These are phyloP conservation scores for Notolabrus celidotus DNA, from an alignment of 2,797 vertebrate species.

Conservation along the genomic window DNA sequence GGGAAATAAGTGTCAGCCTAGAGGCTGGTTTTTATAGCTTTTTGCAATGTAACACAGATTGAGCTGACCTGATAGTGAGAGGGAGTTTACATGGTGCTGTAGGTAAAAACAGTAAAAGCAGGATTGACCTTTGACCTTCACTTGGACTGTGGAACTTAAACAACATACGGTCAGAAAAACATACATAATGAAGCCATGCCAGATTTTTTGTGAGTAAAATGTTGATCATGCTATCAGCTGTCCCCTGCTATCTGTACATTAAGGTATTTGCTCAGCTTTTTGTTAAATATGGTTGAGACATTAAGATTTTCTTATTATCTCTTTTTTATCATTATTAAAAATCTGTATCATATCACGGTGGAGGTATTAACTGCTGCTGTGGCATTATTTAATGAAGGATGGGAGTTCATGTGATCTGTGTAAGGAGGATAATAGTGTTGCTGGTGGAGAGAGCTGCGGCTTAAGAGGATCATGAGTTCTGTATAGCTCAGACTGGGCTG, in stretches of 20 bases:
- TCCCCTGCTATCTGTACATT: neutral
- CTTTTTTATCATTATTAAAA: neutral
- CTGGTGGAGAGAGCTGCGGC: conserved; percentile 21
- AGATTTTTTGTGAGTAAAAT: too few relatives aligned
- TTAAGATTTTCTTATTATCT: neutral
- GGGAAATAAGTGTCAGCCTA: too few relatives aligned
- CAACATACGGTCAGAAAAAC: neutral
- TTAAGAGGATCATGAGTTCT: conserved; percentile 65
- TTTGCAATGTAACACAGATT: neutral
- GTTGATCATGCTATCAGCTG: neutral
- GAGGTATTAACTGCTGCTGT: neutral
- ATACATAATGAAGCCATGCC: neutral
- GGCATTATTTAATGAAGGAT: conserved; percentile 11
- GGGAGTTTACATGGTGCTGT: neutral
- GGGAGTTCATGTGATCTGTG: conserved; percentile 29
- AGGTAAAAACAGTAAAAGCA: neutral
- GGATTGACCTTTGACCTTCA: neutral
- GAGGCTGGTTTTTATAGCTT: neutral
- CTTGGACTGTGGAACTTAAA: neutral
- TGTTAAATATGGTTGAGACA: neutral
- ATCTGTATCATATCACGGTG: neutral
- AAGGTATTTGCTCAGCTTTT: neutral
- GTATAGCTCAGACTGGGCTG: conserved; percentile 22
- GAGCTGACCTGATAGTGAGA: neutral
- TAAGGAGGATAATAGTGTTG: conserved; percentile 50